Conservation (phyloP, 2,888 invertebrate species). For the Eupsilia transversa region DNA sequence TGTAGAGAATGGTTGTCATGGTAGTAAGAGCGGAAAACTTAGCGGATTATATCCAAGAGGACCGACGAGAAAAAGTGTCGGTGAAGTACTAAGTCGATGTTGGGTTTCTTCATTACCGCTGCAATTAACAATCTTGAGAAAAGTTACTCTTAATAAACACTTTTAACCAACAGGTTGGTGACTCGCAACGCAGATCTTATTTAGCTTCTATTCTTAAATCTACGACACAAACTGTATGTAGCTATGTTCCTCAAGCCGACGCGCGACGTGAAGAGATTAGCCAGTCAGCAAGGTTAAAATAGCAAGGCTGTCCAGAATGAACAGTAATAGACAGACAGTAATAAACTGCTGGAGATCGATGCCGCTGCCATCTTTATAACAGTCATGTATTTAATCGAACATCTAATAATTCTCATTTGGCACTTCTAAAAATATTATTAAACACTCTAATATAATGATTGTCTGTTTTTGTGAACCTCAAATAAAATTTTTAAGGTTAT, state of each 20-base stretch:
- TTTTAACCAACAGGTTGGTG: not conserved
- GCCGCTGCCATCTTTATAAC: not conserved
- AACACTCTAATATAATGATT: not conserved
- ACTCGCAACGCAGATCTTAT: not conserved
- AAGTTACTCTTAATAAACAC: not conserved
- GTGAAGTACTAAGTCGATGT: not conserved
- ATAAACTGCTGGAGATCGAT: not conserved
- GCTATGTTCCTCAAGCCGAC: not conserved
- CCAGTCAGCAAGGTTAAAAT: slow-evolving; percentile 18
- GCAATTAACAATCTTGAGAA: not conserved
- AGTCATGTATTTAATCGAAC: not conserved
- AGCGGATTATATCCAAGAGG: not conserved
- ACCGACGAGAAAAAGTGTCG: not conserved
- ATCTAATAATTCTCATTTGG: not conserved
- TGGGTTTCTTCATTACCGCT: not conserved
- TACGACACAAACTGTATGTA: not conserved
- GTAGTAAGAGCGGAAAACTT: not conserved
- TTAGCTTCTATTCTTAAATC: not conserved
- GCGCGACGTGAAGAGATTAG: not conserved
- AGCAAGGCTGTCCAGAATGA: not conserved
- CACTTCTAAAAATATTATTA: not conserved
- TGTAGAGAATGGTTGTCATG: not conserved
- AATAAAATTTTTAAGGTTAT: not conserved
- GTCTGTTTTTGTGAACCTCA: not conserved
- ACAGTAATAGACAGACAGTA: no score